phyloP scores from a whole-genome alignment of 2,113 vertebrate genomes.

The Dicentrarchus labrax region DNA sequence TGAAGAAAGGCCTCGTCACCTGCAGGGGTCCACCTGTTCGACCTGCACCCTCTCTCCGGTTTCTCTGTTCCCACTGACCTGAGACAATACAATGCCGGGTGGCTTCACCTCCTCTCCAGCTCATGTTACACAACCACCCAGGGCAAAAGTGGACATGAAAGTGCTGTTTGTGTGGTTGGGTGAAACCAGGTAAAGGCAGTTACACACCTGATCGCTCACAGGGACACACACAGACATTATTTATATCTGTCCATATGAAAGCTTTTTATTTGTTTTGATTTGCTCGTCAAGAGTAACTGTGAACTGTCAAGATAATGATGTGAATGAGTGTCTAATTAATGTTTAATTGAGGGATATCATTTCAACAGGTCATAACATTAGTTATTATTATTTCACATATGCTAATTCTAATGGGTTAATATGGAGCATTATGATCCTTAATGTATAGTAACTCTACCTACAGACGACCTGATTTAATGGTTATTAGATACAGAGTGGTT shows the following conservation, averaged over 20 bases:
- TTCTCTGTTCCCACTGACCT: constrained; percentile 62
- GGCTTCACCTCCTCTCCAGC: constrained; percentile 59
- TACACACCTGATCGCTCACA: constrained; percentile 30
- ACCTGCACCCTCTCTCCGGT: constrained; percentile 58
- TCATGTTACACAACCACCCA: constrained; percentile 78
- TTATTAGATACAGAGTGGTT: background rate
- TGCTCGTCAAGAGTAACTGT: background rate
- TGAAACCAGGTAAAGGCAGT: constrained; percentile 46
- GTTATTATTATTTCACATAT: background rate
- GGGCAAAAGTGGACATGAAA: constrained; percentile 70
- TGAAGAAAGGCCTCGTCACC: constrained; percentile 71
- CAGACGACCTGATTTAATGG: background rate
- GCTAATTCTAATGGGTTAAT: background rate
- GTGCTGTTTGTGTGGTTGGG: constrained; percentile 42
- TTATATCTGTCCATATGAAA: background rate
- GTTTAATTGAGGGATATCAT: background rate
- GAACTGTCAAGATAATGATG: background rate
- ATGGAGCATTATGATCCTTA: background rate
- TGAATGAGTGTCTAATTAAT: background rate
- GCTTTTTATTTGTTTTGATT: background rate
- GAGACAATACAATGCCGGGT: constrained; percentile 59
- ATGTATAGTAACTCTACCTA: background rate
- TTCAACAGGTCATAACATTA: background rate
- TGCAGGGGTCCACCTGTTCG: constrained; percentile 70
- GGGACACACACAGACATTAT: background rate